phyloP scores from a whole-genome alignment of 2,888 invertebrate genomes.

The Callimorpha dominula region DNA sequence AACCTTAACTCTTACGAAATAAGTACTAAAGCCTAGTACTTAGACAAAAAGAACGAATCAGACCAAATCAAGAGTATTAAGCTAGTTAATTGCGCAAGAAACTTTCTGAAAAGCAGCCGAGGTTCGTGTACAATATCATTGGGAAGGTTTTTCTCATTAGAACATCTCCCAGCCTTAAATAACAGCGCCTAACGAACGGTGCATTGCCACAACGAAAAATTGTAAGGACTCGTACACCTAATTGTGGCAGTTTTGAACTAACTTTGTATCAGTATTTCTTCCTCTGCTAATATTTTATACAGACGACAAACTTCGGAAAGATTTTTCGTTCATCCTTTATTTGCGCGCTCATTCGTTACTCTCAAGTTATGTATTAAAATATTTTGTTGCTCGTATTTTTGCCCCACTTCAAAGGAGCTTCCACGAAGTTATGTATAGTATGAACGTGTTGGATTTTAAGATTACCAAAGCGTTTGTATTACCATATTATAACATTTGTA shows the following conservation, averaged over 20 bases:
- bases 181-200: conserved; percentile 67
- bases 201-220: conserved; percentile 52
- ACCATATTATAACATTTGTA: conserved; percentile 26
- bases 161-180: conserved; percentile 59
- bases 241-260: conserved; percentile 45
- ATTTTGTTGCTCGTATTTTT: conserved; percentile 36
- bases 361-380: conserved; percentile 35
- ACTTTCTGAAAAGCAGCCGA: conserved; percentile 61
- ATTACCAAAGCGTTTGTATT: conserved; percentile 24
- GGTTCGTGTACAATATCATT: conserved; percentile 66
- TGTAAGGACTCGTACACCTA: conserved; percentile 29
- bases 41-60: conserved; percentile 57
- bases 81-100: conserved; percentile 68
- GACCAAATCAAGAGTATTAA: conserved; percentile 63
- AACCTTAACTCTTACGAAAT: conserved; percentile 47
- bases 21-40: no score
- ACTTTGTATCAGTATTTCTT: conserved; percentile 25
- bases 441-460: conserved; percentile 30
- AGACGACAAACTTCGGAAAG: conserved; percentile 29
- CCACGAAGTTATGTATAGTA: conserved; percentile 23
- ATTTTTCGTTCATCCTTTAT: conserved; percentile 37
- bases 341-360: conserved; percentile 37
- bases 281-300: conserved; percentile 20
- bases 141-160: conserved; percentile 75
- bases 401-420: conserved; percentile 20